phyloP scores from a whole-genome alignment of 2,113 vertebrate genomes.

The cat (Felis catus) region F.catus_Fca126_mat1.0 CM031412.1:177454001-177454500 shows the following conservation, averaged over 20 bases:
- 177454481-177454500: too few relatives aligned
- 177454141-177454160: too few relatives aligned
- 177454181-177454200: background rate
- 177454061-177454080: background rate
- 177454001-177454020: background rate
- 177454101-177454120: background rate
- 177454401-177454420: background rate
- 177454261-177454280: background rate
- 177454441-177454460: background rate
- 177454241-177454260: background rate
- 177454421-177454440: background rate
- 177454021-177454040: background rate
- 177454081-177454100: constrained; percentile 31
- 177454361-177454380: background rate
- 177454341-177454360: background rate
- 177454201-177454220: background rate
- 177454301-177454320: background rate
- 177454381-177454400: background rate
- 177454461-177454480: background rate
- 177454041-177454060: background rate
- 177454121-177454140: background rate
- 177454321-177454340: background rate
- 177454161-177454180: background rate
- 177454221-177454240: background rate
- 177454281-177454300: background rate